A percentile compares a stretch with the other conserved stretches of the same genome.
Conservation (phyloP, 2,797 vertebrate genomes). For the Neostethus bicornis region DNA sequence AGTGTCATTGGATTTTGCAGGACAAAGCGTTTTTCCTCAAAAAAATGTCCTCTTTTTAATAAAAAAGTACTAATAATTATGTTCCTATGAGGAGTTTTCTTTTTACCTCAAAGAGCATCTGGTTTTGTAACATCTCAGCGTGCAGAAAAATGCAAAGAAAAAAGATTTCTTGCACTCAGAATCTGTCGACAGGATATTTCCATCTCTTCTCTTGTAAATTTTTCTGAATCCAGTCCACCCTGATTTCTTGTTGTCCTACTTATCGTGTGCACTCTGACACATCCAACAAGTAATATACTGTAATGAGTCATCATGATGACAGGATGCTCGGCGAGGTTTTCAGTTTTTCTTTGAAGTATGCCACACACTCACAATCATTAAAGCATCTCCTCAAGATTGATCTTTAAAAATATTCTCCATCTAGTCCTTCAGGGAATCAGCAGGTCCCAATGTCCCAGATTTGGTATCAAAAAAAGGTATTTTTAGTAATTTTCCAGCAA, state of each 20-base stretch:
- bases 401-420: slow-evolving; percentile 43
- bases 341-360: slow-evolving; percentile 16
- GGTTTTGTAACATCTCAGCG: no score
- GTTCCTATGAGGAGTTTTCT: background rate
- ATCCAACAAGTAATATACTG: slow-evolving; percentile 9
- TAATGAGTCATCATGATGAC: slow-evolving; percentile 44
- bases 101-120: background rate
- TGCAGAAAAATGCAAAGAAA: background rate
- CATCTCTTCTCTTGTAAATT: background rate
- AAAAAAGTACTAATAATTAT: no score
- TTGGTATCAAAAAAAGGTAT: slow-evolving; percentile 55
- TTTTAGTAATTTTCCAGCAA: slow-evolving; percentile 48
- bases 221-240: background rate
- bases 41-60: background rate
- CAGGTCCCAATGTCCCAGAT: slow-evolving; percentile 48
- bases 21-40: background rate
- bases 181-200: background rate
- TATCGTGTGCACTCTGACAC: slow-evolving; percentile 9
- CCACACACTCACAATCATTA: slow-evolving; percentile 24
- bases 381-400: slow-evolving; percentile 29
- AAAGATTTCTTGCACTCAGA: background rate
- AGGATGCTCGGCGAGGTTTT: slow-evolving; percentile 15
- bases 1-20: background rate
- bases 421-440: slow-evolving; percentile 41
- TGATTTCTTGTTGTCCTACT: slow-evolving; percentile 17